Evolutionary conservation across 2,113 vertebrate species (phyloP).

Genomic region (Rafetus swinhoei): DNA sequence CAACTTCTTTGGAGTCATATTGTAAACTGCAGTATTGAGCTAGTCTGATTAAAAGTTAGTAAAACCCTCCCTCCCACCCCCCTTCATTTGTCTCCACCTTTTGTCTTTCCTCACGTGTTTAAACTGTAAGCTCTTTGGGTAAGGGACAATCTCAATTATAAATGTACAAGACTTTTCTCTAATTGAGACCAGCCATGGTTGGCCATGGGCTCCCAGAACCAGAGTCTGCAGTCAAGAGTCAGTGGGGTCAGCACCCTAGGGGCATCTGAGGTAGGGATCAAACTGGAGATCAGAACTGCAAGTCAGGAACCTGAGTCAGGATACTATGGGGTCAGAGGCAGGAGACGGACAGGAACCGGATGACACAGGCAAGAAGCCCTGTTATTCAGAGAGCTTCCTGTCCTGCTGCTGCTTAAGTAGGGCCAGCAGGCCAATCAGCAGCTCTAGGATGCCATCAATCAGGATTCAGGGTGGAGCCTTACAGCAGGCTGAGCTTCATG

Average conservation of each 20-base stretch:
- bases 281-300: neutral
- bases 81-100: neutral
- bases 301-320: neutral
- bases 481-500: neutral
- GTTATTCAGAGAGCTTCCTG: neutral
- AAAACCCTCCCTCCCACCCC: neutral
- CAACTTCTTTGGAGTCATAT: neutral
- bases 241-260: neutral
- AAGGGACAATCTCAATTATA: neutral
- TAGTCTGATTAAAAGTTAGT: neutral
- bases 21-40: neutral
- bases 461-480: neutral
- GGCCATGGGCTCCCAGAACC: neutral
- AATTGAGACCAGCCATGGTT: neutral
- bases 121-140: neutral
- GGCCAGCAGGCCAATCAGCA: neutral
- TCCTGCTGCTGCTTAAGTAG: neutral
- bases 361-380: neutral
- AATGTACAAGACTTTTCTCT: neutral
- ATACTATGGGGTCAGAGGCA: neutral
- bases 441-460: neutral
- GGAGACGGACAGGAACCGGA: neutral
- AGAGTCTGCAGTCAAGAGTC: neutral
- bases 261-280: neutral
- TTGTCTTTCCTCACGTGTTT: neutral